Evolutionary conservation across 2,888 invertebrate genomes (phyloP).

Genomic region (Macrophya alboannulata): DNA sequence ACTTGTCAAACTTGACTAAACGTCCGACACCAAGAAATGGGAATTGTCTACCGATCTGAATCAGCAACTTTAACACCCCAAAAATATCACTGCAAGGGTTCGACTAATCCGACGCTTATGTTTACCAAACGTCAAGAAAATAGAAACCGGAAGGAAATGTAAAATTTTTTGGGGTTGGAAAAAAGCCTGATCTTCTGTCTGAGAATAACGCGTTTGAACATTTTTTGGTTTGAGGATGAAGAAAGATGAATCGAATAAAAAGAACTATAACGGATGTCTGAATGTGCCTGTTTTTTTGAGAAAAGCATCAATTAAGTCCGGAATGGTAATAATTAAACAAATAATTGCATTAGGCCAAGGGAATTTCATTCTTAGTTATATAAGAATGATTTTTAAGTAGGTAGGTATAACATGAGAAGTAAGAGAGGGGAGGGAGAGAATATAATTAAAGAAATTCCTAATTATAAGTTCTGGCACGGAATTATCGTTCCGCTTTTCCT

Average conservation of each 20-base stretch:
- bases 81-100: not conserved
- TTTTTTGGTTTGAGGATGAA: too few relatives aligned
- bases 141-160: too few relatives aligned
- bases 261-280: too few relatives aligned
- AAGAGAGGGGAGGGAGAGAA: not conserved
- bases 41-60: not conserved
- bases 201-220: too few relatives aligned
- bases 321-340: too few relatives aligned
- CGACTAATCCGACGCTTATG: not conserved
- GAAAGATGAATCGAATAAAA: too few relatives aligned
- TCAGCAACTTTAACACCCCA: not conserved
- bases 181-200: too few relatives aligned
- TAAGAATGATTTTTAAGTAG: not conserved
- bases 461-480: constrained; percentile 43
- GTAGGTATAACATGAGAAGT: not conserved
- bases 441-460: constrained; percentile 45
- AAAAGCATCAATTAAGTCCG: too few relatives aligned
- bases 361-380: not conserved
- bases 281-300: too few relatives aligned
- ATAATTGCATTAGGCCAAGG: too few relatives aligned
- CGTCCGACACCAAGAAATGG: not conserved
- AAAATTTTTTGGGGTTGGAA: too few relatives aligned
- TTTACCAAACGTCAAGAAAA: too few relatives aligned
- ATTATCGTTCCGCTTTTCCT: constrained; percentile 11
- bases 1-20: constrained; percentile 48